Conservation (phyloP, 2,113 vertebrate genomes). For the Leptobrachium leishanense region DNA sequence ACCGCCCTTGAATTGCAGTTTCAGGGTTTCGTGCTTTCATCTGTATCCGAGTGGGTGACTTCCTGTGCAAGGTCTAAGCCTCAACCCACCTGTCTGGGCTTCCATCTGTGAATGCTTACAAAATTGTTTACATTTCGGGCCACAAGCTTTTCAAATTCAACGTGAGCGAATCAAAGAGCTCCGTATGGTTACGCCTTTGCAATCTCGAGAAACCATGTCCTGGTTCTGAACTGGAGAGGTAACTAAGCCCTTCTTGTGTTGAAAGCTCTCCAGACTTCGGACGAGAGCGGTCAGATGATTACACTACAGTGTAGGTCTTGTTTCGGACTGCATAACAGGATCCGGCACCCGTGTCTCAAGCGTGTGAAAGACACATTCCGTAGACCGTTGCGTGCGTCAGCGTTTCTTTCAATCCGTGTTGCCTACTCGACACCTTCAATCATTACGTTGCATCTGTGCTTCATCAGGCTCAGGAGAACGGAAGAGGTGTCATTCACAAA, state of each 20-base stretch:
- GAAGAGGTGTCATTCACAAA: too few relatives aligned
- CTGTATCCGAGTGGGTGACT: too few relatives aligned
- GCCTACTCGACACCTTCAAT: neutral
- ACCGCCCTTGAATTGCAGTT: too few relatives aligned
- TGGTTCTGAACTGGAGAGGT: neutral
- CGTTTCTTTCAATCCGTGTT: neutral
- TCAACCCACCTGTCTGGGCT: too few relatives aligned
- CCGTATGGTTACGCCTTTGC: too few relatives aligned
- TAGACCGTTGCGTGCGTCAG: neutral
- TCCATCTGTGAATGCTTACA: too few relatives aligned
- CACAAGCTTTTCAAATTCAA: too few relatives aligned
- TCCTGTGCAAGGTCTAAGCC: too few relatives aligned
- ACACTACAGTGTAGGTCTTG: neutral
- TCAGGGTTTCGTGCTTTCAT: too few relatives aligned
- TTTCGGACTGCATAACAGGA: neutral
- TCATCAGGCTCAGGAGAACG: neutral
- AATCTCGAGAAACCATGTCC: neutral
- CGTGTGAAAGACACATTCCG: neutral
- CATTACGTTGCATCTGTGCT: neutral
- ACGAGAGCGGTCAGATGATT: neutral
- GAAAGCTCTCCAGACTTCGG: neutral
- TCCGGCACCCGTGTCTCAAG: neutral
- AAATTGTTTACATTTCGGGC: too few relatives aligned
- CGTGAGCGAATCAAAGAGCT: too few relatives aligned
- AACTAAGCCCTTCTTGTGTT: neutral